Evolutionary conservation across 1,140 invertebrate species (phyloP).

Genomic region (Trichonephila clavata): DNA sequence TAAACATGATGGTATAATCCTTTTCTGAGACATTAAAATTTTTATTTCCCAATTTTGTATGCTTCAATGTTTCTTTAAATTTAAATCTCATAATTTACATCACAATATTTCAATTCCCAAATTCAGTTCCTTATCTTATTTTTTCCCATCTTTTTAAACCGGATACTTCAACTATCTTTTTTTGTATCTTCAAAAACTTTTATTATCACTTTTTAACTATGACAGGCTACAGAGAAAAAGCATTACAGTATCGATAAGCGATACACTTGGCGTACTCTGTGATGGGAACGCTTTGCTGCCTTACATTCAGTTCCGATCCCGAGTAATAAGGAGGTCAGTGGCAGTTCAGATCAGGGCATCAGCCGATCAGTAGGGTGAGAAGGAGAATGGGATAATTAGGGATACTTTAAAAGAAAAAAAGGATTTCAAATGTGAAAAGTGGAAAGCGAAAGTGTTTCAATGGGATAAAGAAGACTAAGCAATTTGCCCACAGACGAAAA

Average conservation of each 20-base stretch:
- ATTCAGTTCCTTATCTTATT: neutral
- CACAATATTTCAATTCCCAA: too few relatives aligned
- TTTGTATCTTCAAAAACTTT: neutral
- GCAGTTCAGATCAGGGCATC: conserved; percentile 17
- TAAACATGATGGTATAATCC: too few relatives aligned
- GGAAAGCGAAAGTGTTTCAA: neutral
- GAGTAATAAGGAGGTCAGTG: conserved; percentile 32
- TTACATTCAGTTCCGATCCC: neutral
- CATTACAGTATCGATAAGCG: neutral
- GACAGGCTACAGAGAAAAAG: neutral
- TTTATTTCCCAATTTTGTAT: too few relatives aligned
- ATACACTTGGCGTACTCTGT: neutral
- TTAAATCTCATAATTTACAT: too few relatives aligned
- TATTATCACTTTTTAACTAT: neutral
- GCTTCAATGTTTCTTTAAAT: too few relatives aligned
- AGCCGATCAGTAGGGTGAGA: neutral
- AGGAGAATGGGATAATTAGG: conserved; percentile 30
- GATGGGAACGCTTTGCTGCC: conserved; percentile 19
- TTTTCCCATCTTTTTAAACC: neutral
- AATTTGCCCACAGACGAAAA: too few relatives aligned
- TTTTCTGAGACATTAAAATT: too few relatives aligned
- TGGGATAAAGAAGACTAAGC: neutral
- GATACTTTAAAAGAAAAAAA: neutral
- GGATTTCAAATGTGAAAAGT: neutral
- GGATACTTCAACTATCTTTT: neutral